Percentiles rank a stretch among this genome's conserved stretches.
phyloP scores from a whole-genome alignment of 2,888 invertebrate genomes.

The Orchestes rusci region DNA sequence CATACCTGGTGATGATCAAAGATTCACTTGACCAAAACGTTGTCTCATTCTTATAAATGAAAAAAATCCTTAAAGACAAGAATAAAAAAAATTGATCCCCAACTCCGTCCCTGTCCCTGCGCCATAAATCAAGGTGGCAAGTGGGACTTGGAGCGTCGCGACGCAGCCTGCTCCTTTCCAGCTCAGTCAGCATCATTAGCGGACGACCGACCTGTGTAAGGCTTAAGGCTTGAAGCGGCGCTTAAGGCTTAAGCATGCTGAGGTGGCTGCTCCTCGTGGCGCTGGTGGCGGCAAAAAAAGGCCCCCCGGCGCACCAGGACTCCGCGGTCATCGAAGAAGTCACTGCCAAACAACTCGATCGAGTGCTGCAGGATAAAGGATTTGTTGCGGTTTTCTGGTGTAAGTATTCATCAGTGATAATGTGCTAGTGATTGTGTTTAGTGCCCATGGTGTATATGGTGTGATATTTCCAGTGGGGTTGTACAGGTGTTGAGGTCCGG shows the following conservation, averaged over 20 bases:
- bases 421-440: slow-evolving; percentile 2
- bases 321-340: slow-evolving; percentile 83
- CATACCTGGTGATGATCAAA: no score
- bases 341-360: slow-evolving; percentile 86
- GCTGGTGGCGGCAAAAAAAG: slow-evolving; percentile 41
- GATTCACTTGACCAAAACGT: no score
- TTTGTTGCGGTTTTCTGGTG: slow-evolving; percentile 95
- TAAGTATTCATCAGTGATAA: slow-evolving; percentile 54
- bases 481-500: no score
- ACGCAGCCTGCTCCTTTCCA: slow-evolving; percentile 18
- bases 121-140: no score
- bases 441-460: no score
- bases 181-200: slow-evolving; percentile 23
- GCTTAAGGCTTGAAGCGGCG: no score
- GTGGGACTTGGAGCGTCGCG: slow-evolving; percentile 16
- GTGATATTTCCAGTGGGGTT: no score
- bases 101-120: no score
- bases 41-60: no score
- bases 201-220: slow-evolving; percentile 24
- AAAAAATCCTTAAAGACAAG: no score
- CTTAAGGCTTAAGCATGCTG: no score
- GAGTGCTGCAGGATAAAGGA: slow-evolving; percentile 83
- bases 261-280: slow-evolving; percentile 51
- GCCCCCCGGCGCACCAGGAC: slow-evolving; percentile 21
- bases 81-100: no score